A percentile compares a stretch with the other conserved stretches of the same genome.
Conservation (phyloP, 2,113 vertebrate genomes). For the Pycnonotus jocosus region DNA sequence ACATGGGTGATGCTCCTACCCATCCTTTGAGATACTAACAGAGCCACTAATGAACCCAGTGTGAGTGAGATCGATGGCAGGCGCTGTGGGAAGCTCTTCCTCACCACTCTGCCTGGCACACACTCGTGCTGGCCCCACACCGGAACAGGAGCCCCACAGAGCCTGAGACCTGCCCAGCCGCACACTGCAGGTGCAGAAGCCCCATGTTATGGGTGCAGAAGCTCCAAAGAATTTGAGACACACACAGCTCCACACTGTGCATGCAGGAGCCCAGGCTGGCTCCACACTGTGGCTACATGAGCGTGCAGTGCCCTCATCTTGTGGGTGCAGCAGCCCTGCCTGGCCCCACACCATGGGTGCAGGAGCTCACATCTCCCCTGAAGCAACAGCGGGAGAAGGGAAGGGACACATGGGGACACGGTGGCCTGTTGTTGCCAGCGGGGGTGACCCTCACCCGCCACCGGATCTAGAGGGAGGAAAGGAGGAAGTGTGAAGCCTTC, state of each 20-base stretch:
- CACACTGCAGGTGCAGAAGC: background rate
- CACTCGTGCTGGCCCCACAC: background rate
- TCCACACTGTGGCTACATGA: no score
- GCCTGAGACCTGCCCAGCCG: background rate
- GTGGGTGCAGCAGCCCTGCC: background rate
- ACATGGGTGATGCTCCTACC: background rate
- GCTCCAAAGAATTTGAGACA: background rate
- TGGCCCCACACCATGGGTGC: background rate
- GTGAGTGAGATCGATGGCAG: background rate
- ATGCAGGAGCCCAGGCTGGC: background rate
- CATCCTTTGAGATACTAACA: background rate
- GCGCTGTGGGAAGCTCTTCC: background rate
- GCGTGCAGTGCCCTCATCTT: fast-evolving
- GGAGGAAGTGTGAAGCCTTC: slow-evolving; percentile 11
- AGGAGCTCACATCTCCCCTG: background rate
- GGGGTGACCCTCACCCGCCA: background rate
- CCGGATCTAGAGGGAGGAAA: background rate
- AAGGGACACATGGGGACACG: background rate
- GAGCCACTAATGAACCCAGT: background rate
- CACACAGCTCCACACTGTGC: background rate
- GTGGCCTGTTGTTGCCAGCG: background rate
- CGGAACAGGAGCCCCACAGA: background rate
- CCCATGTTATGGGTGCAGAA: background rate
- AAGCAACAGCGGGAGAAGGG: background rate
- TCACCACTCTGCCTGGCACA: background rate